Evolutionary conservation across 1,140 invertebrate species (phyloP).

Genomic region (Dufourea novaeangliae): DNA sequence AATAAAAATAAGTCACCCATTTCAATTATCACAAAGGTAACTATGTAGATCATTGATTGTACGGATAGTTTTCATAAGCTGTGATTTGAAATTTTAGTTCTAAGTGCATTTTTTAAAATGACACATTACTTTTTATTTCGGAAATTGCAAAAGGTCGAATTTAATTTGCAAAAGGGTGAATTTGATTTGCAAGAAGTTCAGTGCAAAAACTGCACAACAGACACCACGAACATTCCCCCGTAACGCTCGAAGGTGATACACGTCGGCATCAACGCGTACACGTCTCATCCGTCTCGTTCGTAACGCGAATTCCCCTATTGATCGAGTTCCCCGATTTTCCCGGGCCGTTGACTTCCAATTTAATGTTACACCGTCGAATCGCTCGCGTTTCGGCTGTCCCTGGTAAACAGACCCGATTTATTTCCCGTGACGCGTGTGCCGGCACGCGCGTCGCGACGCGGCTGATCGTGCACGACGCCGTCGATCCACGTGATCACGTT

Average conservation of each 20-base stretch:
- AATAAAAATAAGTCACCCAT: too few species aligned
- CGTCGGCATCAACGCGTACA: neutral
- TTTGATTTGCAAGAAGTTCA: too few species aligned
- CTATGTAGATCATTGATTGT: too few species aligned
- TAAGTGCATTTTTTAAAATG: too few species aligned
- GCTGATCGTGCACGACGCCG: constrained; percentile 4
- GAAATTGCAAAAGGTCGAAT: too few species aligned
- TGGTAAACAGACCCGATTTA: constrained; percentile 43
- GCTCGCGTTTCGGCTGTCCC: constrained; percentile 24
- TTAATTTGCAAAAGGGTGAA: too few species aligned
- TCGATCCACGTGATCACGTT: constrained; percentile 30
- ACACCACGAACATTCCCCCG: neutral
- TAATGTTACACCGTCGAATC: constrained; percentile 45
- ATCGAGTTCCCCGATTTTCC: constrained; percentile 21
- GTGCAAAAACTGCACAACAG: neutral
- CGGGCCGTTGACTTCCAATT: constrained; percentile 36
- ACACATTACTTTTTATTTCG: too few species aligned
- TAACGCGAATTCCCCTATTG: neutral
- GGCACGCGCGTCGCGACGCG: neutral
- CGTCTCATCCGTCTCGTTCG: constrained; percentile 6
- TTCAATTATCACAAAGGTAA: too few species aligned
- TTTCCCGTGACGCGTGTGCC: constrained; percentile 23
- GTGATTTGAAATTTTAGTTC: too few species aligned
- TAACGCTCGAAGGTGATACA: neutral
- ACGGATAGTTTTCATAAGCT: too few species aligned